These are phyloP conservation scores for Drymonia ruficornis DNA, from an alignment of 2,888 invertebrate genomes.

Conservation along the genomic window DNA sequence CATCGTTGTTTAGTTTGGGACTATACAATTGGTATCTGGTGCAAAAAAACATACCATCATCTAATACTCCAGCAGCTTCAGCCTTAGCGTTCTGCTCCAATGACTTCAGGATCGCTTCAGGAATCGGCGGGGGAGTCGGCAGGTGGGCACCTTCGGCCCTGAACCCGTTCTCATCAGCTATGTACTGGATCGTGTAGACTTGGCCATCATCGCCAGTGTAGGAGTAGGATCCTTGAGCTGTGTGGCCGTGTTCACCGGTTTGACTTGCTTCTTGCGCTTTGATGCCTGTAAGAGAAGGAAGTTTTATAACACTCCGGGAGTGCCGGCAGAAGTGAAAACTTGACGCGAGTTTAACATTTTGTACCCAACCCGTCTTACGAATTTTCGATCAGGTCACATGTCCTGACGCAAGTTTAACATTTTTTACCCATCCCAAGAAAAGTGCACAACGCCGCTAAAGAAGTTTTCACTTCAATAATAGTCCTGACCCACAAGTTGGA, in stretches of 20 bases:
- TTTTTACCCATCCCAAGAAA: too few relatives aligned
- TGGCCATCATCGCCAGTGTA: slow-evolving; percentile 85
- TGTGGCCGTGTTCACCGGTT: slow-evolving; percentile 62
- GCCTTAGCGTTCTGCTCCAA: slow-evolving; percentile 77
- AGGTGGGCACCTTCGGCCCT: slow-evolving; percentile 82
- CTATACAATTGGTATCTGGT: too few relatives aligned
- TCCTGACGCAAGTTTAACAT: too few relatives aligned
- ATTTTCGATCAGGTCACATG: too few relatives aligned
- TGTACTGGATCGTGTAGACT: slow-evolving; percentile 80
- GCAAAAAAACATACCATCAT: slow-evolving; percentile 67
- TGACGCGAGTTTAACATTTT: too few relatives aligned
- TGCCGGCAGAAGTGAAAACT: background rate
- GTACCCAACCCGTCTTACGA: too few relatives aligned
- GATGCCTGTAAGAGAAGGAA: slow-evolving; percentile 64
- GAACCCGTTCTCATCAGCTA: slow-evolving; percentile 85
- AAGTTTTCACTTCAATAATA: too few relatives aligned
- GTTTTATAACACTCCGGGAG: background rate
- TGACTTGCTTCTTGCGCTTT: slow-evolving; percentile 77
- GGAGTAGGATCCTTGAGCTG: slow-evolving; percentile 81
- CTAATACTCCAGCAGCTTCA: slow-evolving; percentile 77
- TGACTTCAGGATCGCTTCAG: slow-evolving; percentile 80
- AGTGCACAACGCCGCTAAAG: too few relatives aligned
- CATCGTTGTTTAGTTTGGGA: too few relatives aligned
- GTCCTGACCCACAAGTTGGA: too few relatives aligned
- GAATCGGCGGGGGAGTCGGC: slow-evolving; percentile 85